Conservation (phyloP, 2,797 vertebrate genomes). For the Rhadinocentrus ornatus region DNA sequence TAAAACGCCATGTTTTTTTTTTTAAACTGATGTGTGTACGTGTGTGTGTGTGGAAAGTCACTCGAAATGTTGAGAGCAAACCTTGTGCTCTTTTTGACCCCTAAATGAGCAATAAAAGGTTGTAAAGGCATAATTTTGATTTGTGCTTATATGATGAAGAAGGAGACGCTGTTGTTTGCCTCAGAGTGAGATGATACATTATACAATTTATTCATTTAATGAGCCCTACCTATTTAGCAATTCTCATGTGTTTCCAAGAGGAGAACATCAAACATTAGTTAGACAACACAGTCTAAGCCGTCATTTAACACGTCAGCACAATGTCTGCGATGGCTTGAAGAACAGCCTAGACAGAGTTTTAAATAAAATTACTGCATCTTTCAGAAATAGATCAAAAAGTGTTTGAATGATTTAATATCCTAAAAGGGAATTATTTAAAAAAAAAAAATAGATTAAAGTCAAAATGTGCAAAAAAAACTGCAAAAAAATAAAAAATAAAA, state of each 20-base stretch:
- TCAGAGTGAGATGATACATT: constrained; percentile 33
- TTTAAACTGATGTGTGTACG: constrained; percentile 34
- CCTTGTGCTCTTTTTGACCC: constrained; percentile 17
- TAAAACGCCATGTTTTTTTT: constrained; percentile 49
- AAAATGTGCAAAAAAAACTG: constrained; percentile 17
- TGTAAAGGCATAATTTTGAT: constrained; percentile 22
- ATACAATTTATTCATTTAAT: constrained; percentile 55
- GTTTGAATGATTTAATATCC: constrained; percentile 1
- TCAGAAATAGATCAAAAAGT: constrained; percentile 1
- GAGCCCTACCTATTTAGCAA: constrained; percentile 53
- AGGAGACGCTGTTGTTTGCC: constrained; percentile 40
- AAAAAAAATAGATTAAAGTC: constrained; percentile 6
- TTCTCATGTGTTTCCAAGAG: constrained; percentile 53
- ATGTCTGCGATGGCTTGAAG: constrained; percentile 7
- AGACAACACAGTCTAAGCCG: constrained; percentile 22
- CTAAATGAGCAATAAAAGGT: constrained; percentile 24
- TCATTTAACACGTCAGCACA: constrained; percentile 33
- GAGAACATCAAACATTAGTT: constrained; percentile 57
- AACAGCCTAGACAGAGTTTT: constrained; percentile 11
- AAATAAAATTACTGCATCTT: constrained; percentile 3
- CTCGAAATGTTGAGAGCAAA: constrained; percentile 21
- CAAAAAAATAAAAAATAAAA: constrained; percentile 35
- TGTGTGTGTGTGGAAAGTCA: constrained; percentile 22
- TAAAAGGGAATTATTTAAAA: constrained; percentile 11
- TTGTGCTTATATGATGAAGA: constrained; percentile 34